These are phyloP conservation scores for Cyrtodaria siliqua DNA, from an alignment of 2,888 invertebrate genomes.

Conservation along the genomic window DNA sequence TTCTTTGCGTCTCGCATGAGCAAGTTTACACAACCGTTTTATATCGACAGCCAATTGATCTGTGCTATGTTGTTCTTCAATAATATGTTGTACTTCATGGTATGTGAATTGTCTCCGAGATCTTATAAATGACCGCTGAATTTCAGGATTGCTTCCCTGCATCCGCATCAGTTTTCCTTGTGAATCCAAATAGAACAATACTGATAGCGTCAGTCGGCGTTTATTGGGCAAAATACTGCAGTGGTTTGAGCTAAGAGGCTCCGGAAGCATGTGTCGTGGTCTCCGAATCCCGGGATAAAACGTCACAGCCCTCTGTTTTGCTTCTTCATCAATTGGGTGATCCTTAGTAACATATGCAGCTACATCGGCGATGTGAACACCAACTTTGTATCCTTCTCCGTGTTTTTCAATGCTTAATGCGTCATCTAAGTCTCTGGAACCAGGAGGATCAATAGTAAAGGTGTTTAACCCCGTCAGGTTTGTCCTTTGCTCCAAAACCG, in stretches of 20 bases:
- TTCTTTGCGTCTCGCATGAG: constrained; percentile 37
- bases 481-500: constrained; percentile 10
- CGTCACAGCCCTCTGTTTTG: constrained; percentile 61
- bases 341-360: constrained; percentile 54
- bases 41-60: constrained; percentile 25
- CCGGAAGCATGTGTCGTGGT: constrained; percentile 71
- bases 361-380: constrained; percentile 76
- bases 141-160: constrained; percentile 27
- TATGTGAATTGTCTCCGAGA: constrained; percentile 63
- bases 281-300: constrained; percentile 58
- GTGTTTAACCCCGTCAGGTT: constrained; percentile 52
- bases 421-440: constrained; percentile 70
- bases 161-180: constrained; percentile 43
- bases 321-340: constrained; percentile 66
- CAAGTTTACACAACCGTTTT: constrained; percentile 35
- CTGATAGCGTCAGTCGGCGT: constrained; percentile 66
- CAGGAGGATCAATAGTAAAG: constrained; percentile 73
- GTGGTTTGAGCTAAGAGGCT: constrained; percentile 63
- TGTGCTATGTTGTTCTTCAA: constrained; percentile 29
- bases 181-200: constrained; percentile 62
- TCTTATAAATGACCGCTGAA: constrained; percentile 50
- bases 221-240: constrained; percentile 69
- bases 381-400: constrained; percentile 49
- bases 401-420: constrained; percentile 62
- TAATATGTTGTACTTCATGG: constrained; percentile 65